A percentile compares a stretch with the other conserved stretches of the same genome.
Conservation (phyloP, 2,888 invertebrate species). For the Xestia sexstrigata region DNA sequence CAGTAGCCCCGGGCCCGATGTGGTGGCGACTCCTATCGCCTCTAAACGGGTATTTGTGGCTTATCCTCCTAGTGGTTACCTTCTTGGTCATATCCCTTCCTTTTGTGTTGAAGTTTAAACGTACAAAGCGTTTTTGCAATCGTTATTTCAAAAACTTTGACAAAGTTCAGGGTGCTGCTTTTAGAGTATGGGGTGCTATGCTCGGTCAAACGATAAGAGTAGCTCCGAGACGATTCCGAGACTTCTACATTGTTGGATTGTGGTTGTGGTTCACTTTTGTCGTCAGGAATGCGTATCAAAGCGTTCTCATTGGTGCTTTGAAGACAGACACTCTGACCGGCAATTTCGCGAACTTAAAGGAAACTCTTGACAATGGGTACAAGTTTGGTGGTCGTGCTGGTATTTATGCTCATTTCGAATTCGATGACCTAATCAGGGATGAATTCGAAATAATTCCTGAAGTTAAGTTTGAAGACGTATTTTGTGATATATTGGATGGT, state of each 20-base stretch:
- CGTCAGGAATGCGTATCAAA: slow-evolving; percentile 82
- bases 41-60: slow-evolving; percentile 81
- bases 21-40: slow-evolving; percentile 82
- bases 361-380: slow-evolving; percentile 77
- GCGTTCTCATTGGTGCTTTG: slow-evolving; percentile 81
- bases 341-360: slow-evolving; percentile 77
- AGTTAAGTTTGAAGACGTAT: slow-evolving; percentile 75
- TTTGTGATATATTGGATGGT: slow-evolving; percentile 76
- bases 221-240: slow-evolving; percentile 79
- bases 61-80: slow-evolving; percentile 75
- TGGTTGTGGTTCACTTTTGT: slow-evolving; percentile 86
- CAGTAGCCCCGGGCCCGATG: slow-evolving; percentile 74
- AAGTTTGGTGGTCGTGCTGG: slow-evolving; percentile 79
- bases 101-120: slow-evolving; percentile 73
- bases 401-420: slow-evolving; percentile 79
- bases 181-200: slow-evolving; percentile 81
- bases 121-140: slow-evolving; percentile 74
- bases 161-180: slow-evolving; percentile 74
- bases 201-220: slow-evolving; percentile 81
- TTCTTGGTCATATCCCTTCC: slow-evolving; percentile 78
- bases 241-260: slow-evolving; percentile 80
- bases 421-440: slow-evolving; percentile 77
- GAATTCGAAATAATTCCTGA: slow-evolving; percentile 78
- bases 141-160: slow-evolving; percentile 75
- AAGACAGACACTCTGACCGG: slow-evolving; percentile 79